phyloP scores from a whole-genome alignment of 2,888 invertebrate species.

The Eilema depressum region DNA sequence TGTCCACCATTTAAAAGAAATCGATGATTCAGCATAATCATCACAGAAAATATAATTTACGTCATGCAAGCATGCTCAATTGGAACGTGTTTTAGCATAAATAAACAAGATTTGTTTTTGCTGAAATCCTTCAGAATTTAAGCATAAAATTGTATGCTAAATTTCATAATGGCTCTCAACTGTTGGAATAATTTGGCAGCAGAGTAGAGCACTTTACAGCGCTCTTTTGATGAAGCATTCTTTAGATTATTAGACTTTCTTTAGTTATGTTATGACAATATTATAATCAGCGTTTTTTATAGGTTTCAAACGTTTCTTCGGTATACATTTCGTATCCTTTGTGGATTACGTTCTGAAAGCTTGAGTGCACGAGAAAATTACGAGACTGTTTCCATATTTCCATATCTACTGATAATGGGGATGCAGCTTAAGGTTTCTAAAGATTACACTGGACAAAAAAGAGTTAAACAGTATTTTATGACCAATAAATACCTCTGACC shows the following conservation, averaged over 20 bases:
- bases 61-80: background rate
- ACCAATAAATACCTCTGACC: too few species aligned
- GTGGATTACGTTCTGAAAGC: too few species aligned
- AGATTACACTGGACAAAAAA: too few species aligned
- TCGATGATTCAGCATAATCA: background rate
- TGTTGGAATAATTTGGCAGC: background rate
- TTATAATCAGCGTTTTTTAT: background rate
- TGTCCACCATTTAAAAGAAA: background rate
- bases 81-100: background rate
- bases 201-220: background rate
- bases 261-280: background rate
- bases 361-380: too few species aligned
- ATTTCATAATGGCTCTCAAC: background rate
- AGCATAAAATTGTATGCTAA: background rate
- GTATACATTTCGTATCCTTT: too few species aligned
- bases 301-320: background rate
- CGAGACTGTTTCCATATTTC: too few species aligned
- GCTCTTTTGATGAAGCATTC: background rate
- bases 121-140: background rate
- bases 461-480: too few species aligned
- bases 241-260: too few species aligned
- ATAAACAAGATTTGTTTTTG: too few species aligned
- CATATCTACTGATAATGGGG: too few species aligned
- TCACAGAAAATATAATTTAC: background rate
- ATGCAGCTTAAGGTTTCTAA: too few species aligned